A percentile compares a stretch with the other conserved stretches of the same genome.
Conservation (phyloP, 2,888 invertebrate genomes). For the Cremastobaeus sp. region DNA sequence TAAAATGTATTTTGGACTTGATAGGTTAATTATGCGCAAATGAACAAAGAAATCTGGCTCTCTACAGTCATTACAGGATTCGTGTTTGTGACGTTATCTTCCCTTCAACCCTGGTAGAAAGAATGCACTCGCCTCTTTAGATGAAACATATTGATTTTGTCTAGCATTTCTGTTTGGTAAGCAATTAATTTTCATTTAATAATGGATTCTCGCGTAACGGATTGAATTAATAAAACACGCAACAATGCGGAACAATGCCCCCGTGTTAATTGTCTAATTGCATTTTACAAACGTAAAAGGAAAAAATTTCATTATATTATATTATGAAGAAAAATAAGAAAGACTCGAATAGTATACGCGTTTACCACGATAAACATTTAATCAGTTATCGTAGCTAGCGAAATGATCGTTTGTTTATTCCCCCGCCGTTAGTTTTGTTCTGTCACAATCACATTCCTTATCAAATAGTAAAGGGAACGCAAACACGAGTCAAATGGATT, state of each 20-base stretch:
- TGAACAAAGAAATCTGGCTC: too few species aligned
- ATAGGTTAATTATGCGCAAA: too few species aligned
- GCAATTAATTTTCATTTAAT: constrained; percentile 26
- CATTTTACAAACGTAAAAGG: too few species aligned
- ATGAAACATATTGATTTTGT: constrained; percentile 36
- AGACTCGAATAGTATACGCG: too few species aligned
- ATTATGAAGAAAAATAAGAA: background rate
- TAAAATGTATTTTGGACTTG: too few species aligned
- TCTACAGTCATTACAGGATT: too few species aligned
- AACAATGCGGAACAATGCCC: background rate
- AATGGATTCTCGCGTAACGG: constrained; percentile 15
- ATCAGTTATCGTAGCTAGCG: constrained; percentile 6
- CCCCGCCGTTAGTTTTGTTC: constrained; percentile 2
- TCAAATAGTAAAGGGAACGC: constrained; percentile 11
- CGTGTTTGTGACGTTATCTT: too few species aligned
- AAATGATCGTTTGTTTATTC: constrained; percentile 24
- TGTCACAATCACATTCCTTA: constrained; percentile 14
- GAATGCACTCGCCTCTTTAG: too few species aligned
- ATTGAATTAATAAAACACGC: background rate
- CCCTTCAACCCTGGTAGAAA: too few species aligned
- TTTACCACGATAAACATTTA: constrained; percentile 17
- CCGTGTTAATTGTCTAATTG: background rate
- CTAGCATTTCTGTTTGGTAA: constrained; percentile 37
- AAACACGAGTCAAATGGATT: constrained; percentile 15
- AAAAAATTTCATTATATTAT: too few species aligned